Evolutionary conservation across 2,797 vertebrate genomes (phyloP).

Genomic region (Glossophaga mutica): DNA sequence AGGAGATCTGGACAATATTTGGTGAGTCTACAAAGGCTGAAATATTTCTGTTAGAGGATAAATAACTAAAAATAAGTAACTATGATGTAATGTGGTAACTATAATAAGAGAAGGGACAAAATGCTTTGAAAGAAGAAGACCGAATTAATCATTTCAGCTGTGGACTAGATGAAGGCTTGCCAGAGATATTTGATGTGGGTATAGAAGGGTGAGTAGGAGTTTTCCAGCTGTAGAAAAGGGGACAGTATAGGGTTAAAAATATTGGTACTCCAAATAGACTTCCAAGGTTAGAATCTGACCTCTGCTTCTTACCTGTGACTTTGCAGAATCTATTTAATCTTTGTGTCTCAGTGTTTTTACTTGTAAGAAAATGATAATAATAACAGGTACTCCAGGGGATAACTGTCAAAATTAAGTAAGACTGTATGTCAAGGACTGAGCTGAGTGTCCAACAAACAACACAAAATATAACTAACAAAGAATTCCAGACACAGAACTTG

Average conservation of each 20-base stretch:
- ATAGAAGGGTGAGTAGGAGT: too few species aligned
- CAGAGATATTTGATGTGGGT: fast-evolving
- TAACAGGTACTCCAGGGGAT: neutral
- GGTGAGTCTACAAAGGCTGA: neutral
- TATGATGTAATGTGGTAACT: neutral
- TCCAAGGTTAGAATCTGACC: neutral
- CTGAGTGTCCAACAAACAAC: neutral
- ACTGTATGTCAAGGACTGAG: neutral
- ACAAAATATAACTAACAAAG: neutral
- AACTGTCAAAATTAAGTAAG: neutral
- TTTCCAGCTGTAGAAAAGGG: neutral
- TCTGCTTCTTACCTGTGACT: neutral
- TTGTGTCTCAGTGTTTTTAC: neutral
- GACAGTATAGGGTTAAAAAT: neutral
- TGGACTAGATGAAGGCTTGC: neutral
- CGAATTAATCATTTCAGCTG: neutral
- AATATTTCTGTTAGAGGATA: neutral
- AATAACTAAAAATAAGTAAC: neutral
- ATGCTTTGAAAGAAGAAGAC: neutral
- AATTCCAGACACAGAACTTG: neutral
- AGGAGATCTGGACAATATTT: neutral
- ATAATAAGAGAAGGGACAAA: neutral
- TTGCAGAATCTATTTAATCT: neutral
- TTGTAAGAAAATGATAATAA: neutral
- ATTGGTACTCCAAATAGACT: fast-evolving